Evolutionary conservation across 2,113 vertebrate species (phyloP).

Genomic region (Argyrosomus japonicus): DNA sequence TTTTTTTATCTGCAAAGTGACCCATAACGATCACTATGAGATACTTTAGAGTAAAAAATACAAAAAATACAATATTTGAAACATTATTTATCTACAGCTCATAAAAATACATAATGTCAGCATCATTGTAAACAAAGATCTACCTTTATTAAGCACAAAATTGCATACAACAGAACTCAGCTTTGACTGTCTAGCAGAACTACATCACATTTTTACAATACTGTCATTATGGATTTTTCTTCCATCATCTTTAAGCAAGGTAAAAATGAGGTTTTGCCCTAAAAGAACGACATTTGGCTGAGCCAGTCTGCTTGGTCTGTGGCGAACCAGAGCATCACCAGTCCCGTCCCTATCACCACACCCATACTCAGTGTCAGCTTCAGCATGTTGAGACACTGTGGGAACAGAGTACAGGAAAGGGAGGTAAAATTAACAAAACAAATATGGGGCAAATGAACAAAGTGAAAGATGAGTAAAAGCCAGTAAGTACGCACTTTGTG

Average conservation of each 20-base stretch:
- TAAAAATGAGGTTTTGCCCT: neutral
- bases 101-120: neutral
- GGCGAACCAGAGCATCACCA: constrained; percentile 78
- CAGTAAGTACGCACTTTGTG: constrained; percentile 47
- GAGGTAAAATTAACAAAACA: neutral
- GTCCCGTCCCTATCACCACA: constrained; percentile 66
- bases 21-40: neutral
- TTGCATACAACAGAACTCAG: neutral
- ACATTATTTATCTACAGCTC: neutral
- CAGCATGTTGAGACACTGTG: constrained; percentile 67
- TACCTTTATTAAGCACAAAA: constrained; percentile 44
- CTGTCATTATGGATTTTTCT: constrained; percentile 2
- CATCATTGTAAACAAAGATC: neutral
- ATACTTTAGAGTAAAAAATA: neutral
- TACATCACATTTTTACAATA: constrained; percentile 8
- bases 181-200: neutral
- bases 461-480: neutral
- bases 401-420: constrained; percentile 7
- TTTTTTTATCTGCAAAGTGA: neutral
- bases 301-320: constrained; percentile 70
- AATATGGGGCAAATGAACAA: neutral
- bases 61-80: neutral
- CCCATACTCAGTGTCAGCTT: constrained; percentile 65
- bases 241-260: neutral
- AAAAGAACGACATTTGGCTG: constrained; percentile 12